These are phyloP conservation scores for Papilio aristodemus DNA, from an alignment of 1,140 invertebrate species.

Conservation along the genomic window DNA sequence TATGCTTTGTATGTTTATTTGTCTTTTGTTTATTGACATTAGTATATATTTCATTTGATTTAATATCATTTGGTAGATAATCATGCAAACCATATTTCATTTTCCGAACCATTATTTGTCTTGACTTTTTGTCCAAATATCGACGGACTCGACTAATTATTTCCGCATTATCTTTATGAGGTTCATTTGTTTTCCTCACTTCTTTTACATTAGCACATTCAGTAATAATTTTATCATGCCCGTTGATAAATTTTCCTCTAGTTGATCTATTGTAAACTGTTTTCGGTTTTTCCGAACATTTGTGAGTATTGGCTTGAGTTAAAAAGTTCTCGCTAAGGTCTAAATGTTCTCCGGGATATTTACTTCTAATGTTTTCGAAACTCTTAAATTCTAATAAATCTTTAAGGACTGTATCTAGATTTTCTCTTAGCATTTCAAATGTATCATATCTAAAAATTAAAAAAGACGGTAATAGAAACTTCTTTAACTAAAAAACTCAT, in stretches of 20 bases:
- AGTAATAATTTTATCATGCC: conserved; percentile 24
- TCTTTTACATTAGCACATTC: conserved; percentile 40
- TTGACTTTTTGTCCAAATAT: conserved; percentile 58
- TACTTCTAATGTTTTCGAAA: conserved; percentile 48
- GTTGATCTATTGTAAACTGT: not conserved
- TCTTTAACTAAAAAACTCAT: too few species aligned
- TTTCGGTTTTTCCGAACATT: conserved; percentile 31
- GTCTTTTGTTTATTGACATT: conserved; percentile 34
- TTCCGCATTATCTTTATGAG: conserved; percentile 46
- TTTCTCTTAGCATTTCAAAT: conserved; percentile 90
- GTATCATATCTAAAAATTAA: conserved; percentile 84
- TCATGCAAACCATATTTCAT: conserved; percentile 44
- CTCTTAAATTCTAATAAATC: conserved; percentile 83
- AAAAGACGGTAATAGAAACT: too few species aligned
- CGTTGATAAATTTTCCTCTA: not conserved
- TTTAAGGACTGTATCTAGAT: conserved; percentile 85
- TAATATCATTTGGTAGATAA: conserved; percentile 40
- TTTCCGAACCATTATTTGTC: conserved; percentile 40
- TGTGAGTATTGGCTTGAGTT: conserved; percentile 34
- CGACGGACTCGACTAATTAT: conserved; percentile 63
- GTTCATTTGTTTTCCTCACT: conserved; percentile 37
- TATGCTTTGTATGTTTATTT: conserved; percentile 13
- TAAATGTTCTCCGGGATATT: conserved; percentile 65
- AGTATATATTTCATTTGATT: conserved; percentile 32
- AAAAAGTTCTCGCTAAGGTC: conserved; percentile 56